These are phyloP conservation scores for Vulpes lagopus DNA, from an alignment of 2,113 vertebrate species.

Conservation along the genomic window DNA sequence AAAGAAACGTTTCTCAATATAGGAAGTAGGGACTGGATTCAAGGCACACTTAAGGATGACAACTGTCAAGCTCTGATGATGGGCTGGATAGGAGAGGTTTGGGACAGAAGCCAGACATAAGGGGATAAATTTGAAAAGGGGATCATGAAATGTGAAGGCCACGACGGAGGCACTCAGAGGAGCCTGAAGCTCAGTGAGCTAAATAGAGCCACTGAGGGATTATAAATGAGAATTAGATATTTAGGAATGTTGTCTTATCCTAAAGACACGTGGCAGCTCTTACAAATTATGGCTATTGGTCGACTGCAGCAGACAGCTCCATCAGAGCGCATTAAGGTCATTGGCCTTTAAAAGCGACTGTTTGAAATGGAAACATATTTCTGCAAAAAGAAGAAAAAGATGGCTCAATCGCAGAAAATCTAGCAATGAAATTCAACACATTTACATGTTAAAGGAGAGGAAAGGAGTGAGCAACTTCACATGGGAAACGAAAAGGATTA, in stretches of 20 bases:
- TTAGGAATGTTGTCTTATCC: neutral
- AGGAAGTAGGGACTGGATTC: neutral
- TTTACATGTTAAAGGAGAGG: neutral
- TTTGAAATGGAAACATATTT: neutral
- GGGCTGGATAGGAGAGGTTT: neutral
- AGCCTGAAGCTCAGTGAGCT: neutral
- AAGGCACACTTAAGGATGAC: neutral
- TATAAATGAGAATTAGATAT: neutral
- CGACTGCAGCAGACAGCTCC: neutral
- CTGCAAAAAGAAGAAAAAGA: conserved; percentile 52
- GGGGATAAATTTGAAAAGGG: neutral
- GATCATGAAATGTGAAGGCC: neutral
- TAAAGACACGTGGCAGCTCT: neutral
- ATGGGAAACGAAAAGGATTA: neutral
- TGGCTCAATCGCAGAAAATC: conserved; percentile 9
- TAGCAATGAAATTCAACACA: neutral
- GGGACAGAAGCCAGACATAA: neutral
- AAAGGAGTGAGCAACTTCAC: neutral
- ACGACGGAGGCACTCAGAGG: neutral
- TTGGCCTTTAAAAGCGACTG: neutral
- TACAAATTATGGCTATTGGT: neutral
- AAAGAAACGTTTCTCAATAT: neutral
- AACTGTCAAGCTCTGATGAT: neutral
- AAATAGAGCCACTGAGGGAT: neutral
- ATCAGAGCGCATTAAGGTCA: neutral